Conservation (phyloP, 2,888 invertebrate genomes). For the Cerastis rubricosa region DNA sequence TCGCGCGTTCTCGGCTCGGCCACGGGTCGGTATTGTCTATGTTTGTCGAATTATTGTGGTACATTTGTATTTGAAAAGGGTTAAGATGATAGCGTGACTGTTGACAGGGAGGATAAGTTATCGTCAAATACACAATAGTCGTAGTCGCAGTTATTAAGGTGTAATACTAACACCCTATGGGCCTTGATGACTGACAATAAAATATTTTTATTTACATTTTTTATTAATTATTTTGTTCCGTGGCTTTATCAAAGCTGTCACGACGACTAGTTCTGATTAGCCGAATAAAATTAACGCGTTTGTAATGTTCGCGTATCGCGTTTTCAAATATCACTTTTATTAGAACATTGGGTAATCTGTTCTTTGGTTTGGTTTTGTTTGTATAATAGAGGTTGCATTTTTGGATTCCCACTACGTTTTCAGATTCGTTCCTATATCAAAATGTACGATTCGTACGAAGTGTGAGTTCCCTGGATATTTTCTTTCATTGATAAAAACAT, state of each 20-base stretch:
- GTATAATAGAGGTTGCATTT: not conserved
- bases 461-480: not conserved
- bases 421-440: not conserved
- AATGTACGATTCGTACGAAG: not conserved
- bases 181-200: no score
- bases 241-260: not conserved
- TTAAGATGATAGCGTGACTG: no score
- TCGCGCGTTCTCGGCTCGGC: conserved; percentile 35
- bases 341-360: not conserved
- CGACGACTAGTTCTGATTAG: not conserved
- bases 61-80: not conserved
- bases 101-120: not conserved
- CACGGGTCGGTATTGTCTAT: conserved; percentile 35
- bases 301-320: no score
- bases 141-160: no score
- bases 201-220: no score
- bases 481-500: conserved; percentile 6
- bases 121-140: not conserved
- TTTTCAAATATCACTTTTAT: not conserved
- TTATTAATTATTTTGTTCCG: not conserved
- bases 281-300: not conserved
- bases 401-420: not conserved
- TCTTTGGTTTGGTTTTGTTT: not conserved
- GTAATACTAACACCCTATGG: no score
- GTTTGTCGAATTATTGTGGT: conserved; percentile 11